Evolutionary conservation across 2,888 invertebrate species (phyloP), one percentile per base, ranked within the genome.

Genomic region (Tachina grossa): DNA sequence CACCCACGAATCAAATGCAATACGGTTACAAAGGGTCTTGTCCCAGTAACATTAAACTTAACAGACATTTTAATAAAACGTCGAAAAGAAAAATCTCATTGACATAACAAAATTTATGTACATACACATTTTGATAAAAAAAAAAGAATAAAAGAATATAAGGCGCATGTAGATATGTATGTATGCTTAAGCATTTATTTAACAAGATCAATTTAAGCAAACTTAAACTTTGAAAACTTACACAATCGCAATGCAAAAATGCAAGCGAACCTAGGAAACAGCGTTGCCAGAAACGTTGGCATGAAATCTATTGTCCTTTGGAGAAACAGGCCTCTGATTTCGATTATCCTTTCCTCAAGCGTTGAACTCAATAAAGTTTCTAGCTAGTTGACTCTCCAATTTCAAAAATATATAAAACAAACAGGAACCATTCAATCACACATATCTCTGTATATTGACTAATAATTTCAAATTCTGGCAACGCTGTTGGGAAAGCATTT

Each of bases 161-260:
- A 43, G 13, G 63, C 22, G 13, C 47, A 14, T 65, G 22, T 55
- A 22, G 0, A 2, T 19, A 55, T 31, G 6, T 59, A 41, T 47
- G 22, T 22, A 22, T 39, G 41, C 9, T 10, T 61, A 39, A n/a
- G 39, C 47, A 45, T 68, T 74, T 51, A 61, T 63, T 77, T 77
- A 74, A 84, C 57, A 63, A 72, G 61, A 81, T 77, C 76, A 81
- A 82, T 81, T 84, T 69, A 77, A 85, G 78, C 75, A 78, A 78
- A 75, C 72, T 80, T 39, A 53, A 69, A 78, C 59, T 66, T 57
- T 8, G 41, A n/a, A 51, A 71, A 66, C 31, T 49, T 22, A 31
- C 14, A 76, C 47, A 75, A 43, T 22, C 43, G 14, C 16, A 49
- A 10, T 45, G 11, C 47, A 3, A 19, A 31, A 31, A 31, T 31